Evolutionary conservation across 2,888 invertebrate genomes (phyloP), one percentile per base, ranked within the genome.

Genomic region (Callyntrura guangdongensis): DNA sequence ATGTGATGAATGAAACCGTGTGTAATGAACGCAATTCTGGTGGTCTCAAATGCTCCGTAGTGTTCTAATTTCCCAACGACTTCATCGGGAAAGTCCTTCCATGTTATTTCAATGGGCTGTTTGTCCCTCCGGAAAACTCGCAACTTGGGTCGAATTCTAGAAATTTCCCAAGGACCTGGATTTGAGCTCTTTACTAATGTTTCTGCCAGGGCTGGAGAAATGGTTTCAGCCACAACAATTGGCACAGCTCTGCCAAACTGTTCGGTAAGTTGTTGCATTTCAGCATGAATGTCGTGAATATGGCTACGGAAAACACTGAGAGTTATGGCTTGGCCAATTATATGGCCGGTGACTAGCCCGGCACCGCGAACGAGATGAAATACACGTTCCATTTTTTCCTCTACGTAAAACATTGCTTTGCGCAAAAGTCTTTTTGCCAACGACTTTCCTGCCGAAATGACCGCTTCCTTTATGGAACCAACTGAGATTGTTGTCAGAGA

Each of bases 1-100:
- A 92, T 90, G 67, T 91, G 90, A 56, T 92, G 92, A 25, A 92
- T 92, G 72, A 92, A 92, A 25, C 92, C 92, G 27, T 92, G 92
- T 5, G 92, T 92, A 9, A 92, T 59, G 27, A 92, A 92, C n/a
- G 53, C 88, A 49, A 92, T 90, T 49, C 91, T 87, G 17, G 91
- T 92, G 12, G 61, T 77, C 9, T 92, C 92, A 56, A 92, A 92
- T 0, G 90, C 91, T 49, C 92, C 92, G 59, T 83, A 88, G 9
- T 91, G 90, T 27, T 89, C 79, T n/a, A 92, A 89, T 36, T 82
- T 90, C 14, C 83, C 83, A 5, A 90, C 91, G 3, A 91, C 91
- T 47, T 88, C 88, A 27, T 92, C 92, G 1, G 92, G 92, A 67
- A 91, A 91, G 45, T 90, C 90, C 2, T 49, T 92, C 84, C 91